These are phyloP conservation scores for Glossosoma conforme DNA, from an alignment of 1,140 invertebrate genomes.

Conservation along the genomic window DNA sequence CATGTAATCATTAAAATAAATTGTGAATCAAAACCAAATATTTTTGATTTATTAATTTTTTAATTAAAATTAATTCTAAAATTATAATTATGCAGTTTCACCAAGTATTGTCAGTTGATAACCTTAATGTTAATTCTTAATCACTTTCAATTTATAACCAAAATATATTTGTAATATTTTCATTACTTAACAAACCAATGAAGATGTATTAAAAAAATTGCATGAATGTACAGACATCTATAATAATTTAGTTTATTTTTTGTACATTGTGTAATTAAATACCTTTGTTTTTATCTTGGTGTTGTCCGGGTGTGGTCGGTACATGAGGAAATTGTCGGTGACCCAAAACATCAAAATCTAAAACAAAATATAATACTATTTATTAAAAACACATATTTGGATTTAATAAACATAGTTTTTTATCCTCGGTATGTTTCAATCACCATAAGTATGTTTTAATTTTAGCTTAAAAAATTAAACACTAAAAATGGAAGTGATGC, in stretches of 20 bases:
- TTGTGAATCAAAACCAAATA: too few relatives aligned
- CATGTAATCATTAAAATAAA: too few relatives aligned
- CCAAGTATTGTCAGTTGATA: too few relatives aligned
- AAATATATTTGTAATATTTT: too few relatives aligned
- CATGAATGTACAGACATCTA: neutral
- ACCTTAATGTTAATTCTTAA: too few relatives aligned
- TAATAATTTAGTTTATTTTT: neutral
- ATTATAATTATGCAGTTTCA: too few relatives aligned
- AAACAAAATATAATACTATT: slow-evolving; percentile 33
- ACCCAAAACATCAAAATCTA: slow-evolving; percentile 82
- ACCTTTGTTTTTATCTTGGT: slow-evolving; percentile 47
- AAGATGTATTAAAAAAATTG: neutral
- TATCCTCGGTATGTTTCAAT: neutral
- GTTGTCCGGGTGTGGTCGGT: slow-evolving; percentile 46
- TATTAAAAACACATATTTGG: neutral
- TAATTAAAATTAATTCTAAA: too few relatives aligned
- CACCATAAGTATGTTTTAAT: neutral
- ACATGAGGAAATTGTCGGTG: slow-evolving; percentile 77
- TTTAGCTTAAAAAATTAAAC: neutral
- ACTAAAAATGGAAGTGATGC: neutral
- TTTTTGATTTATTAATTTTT: too few relatives aligned
- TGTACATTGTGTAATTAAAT: slow-evolving; percentile 9
- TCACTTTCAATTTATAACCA: too few relatives aligned
- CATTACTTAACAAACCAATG: neutral
- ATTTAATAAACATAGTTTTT: neutral